Evolutionary conservation across 2,888 invertebrate genomes (phyloP).

Genomic region (Apeira syringaria): DNA sequence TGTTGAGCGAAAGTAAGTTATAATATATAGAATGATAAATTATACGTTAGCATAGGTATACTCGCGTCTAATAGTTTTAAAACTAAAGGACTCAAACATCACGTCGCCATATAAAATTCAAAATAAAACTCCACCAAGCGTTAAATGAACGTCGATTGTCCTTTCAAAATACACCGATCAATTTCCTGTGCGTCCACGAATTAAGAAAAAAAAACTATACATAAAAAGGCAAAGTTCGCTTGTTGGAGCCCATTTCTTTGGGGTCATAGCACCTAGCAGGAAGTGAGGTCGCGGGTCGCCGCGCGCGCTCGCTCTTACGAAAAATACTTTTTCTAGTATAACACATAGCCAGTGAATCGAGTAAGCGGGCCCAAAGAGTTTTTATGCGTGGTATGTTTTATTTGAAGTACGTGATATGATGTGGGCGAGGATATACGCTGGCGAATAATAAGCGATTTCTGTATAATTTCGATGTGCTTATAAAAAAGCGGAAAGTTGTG

Average conservation of each 20-base stretch:
- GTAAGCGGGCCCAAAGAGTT: constrained; percentile 41
- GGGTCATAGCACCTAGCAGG: constrained; percentile 83
- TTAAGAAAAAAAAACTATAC: constrained; percentile 54
- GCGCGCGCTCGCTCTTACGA: constrained; percentile 71
- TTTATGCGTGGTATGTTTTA: constrained; percentile 31
- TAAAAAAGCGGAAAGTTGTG: background rate
- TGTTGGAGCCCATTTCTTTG: constrained; percentile 72
- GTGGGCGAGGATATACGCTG: constrained; percentile 22
- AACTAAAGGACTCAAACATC: constrained; percentile 10
- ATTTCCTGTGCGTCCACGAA: constrained; percentile 74
- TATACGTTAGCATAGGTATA: too few species aligned
- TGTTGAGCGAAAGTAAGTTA: too few species aligned
- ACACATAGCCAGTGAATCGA: constrained; percentile 63
- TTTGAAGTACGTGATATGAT: constrained; percentile 31
- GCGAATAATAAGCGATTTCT: constrained; percentile 28
- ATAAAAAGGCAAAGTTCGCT: constrained; percentile 63
- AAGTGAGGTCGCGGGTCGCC: constrained; percentile 77
- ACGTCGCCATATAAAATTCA: constrained; percentile 27
- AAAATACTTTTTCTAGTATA: constrained; percentile 69
- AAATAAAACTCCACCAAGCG: constrained; percentile 53
- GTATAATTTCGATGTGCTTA: constrained; percentile 5
- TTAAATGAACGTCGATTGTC: constrained; percentile 64
- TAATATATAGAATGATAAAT: too few species aligned
- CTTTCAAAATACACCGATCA: constrained; percentile 59
- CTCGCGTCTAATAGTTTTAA: too few species aligned